Conservation (phyloP, 2,888 invertebrate species). For the Scaptomyza caliginosa region DNA sequence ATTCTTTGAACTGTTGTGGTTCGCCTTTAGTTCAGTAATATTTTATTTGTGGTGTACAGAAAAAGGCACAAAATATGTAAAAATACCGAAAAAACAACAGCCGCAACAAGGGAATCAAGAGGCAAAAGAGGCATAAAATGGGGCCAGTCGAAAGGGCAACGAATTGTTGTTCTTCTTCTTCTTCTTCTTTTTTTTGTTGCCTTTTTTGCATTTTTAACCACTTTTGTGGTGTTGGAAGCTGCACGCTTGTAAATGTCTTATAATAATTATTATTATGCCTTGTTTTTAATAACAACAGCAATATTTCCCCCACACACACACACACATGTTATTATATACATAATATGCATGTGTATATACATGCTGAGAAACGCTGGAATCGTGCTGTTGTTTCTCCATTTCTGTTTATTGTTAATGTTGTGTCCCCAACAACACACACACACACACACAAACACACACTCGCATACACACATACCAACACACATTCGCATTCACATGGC, state of each 20-base stretch:
- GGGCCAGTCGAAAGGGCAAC: constrained; percentile 36
- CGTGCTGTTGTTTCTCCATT: constrained; percentile 50
- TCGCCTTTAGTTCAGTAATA: constrained; percentile 30
- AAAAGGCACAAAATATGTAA: constrained; percentile 10
- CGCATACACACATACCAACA: constrained; percentile 2
- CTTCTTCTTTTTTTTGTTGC: neutral
- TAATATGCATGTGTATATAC: constrained; percentile 2
- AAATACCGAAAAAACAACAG: constrained; percentile 1
- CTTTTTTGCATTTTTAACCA: constrained; percentile 6
- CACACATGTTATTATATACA: constrained; percentile 4
- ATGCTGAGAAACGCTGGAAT: constrained; percentile 27
- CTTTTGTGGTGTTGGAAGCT: constrained; percentile 38
- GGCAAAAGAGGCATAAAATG: constrained; percentile 20
- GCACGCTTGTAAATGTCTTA: constrained; percentile 29
- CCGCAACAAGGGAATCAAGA: neutral
- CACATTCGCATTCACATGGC: constrained; percentile 20
- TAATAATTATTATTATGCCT: constrained; percentile 52
- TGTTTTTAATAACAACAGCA: constrained; percentile 43
- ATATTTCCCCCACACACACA: constrained; percentile 21
- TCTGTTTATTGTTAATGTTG: constrained; percentile 71
- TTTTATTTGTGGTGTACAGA: constrained; percentile 70
- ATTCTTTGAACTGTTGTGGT: constrained; percentile 44
- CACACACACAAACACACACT: no score
- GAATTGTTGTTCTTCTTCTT: neutral
- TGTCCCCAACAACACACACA: constrained; percentile 18